Percentiles rank a stretch among this genome's conserved stretches.
phyloP scores from a whole-genome alignment of 2,888 invertebrate species.

The Eilema caniola region DNA sequence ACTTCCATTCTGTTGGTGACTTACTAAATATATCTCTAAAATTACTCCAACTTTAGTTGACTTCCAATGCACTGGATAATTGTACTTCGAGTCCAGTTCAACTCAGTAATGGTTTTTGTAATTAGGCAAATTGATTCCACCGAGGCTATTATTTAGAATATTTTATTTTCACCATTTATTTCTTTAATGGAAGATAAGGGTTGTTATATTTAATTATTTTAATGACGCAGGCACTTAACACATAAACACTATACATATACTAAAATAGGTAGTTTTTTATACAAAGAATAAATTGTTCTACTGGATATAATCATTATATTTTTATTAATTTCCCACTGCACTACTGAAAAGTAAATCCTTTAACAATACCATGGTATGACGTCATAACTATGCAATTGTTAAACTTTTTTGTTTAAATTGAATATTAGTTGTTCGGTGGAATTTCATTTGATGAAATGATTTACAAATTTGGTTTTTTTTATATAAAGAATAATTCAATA shows the following conservation, averaged over 20 bases:
- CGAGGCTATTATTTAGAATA: not conserved
- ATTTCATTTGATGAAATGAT: too few relatives aligned
- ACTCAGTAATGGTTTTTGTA: slow-evolving; percentile 30
- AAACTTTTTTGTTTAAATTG: too few relatives aligned
- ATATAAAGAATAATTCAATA: too few relatives aligned
- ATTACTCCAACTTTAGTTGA: slow-evolving; percentile 34
- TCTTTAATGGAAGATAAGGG: not conserved
- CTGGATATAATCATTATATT: not conserved
- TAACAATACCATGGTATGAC: not conserved
- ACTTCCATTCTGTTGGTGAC: slow-evolving; percentile 42
- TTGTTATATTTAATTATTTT: not conserved
- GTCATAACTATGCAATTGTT: too few relatives aligned
- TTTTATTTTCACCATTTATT: slow-evolving; percentile 4
- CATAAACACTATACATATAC: too few relatives aligned
- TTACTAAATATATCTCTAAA: slow-evolving; percentile 42
- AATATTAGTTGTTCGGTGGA: too few relatives aligned
- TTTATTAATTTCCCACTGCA: not conserved
- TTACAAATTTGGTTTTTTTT: too few relatives aligned
- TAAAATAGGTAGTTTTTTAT: not conserved
- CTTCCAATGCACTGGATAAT: slow-evolving; percentile 41
- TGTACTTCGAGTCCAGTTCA: slow-evolving; percentile 41
- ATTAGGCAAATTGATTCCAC: slow-evolving; percentile 30
- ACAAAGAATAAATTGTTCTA: not conserved
- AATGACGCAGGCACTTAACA: too few relatives aligned
- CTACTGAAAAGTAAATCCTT: not conserved